Conservation (phyloP, 35 echinoderm and acorn worm genomes). For the Stichopus chloronotus region DNA sequence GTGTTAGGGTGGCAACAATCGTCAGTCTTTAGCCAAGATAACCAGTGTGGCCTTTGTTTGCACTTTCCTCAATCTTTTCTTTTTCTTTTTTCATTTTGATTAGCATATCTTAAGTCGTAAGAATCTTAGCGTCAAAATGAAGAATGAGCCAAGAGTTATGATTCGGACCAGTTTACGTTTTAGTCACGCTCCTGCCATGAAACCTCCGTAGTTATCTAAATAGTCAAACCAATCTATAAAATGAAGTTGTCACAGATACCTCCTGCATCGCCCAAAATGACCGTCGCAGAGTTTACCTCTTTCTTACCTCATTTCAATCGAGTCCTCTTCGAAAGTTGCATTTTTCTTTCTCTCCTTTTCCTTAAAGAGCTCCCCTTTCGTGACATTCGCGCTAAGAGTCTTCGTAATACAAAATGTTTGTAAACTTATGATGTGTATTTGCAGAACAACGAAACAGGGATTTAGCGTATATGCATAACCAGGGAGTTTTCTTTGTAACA, state of each 20-base stretch:
- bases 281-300: too few species aligned
- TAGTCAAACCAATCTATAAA: conserved; percentile 16
- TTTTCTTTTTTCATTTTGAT: not conserved
- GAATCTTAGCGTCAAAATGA: not conserved
- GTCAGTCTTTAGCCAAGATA: not conserved
- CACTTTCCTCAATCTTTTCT: not conserved
- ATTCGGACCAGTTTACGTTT: not conserved
- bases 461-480: too few species aligned
- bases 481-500: too few species aligned
- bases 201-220: not conserved
- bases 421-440: too few species aligned
- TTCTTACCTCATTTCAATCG: too few species aligned
- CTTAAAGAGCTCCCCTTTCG: too few species aligned
- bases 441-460: too few species aligned
- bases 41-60: not conserved
- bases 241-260: not conserved
- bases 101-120: not conserved
- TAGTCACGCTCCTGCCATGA: conserved; percentile 2
- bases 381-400: too few species aligned
- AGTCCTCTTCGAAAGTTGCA: too few species aligned
- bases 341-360: too few species aligned
- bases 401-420: too few species aligned
- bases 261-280: conserved; percentile 3
- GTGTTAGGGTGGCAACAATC: not conserved
- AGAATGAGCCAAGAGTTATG: conserved; percentile 3